Conservation (phyloP, 1,140 invertebrate species). For the Neotoxoptera formosana region DNA sequence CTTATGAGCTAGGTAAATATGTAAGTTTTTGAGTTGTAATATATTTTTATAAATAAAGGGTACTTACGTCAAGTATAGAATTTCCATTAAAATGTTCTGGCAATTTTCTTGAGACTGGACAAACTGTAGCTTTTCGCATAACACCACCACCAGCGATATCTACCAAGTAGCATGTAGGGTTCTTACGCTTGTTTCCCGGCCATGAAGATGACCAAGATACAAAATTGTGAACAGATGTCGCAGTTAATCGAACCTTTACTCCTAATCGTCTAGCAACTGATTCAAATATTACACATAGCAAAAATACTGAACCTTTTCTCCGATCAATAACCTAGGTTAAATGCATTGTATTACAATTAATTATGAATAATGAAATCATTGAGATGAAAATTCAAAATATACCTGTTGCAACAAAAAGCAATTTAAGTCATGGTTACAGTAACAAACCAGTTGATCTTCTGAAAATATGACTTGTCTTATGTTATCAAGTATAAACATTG, state of each 20-base stretch:
- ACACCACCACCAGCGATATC: conserved; percentile 1
- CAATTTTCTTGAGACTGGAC: conserved; percentile 39
- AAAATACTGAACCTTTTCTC: conserved; percentile 29
- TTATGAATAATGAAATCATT: neutral
- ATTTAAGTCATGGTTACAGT: neutral
- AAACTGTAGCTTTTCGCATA: conserved; percentile 20
- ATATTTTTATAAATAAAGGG: neutral
- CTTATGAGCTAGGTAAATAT: neutral
- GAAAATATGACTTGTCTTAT: conserved; percentile 25
- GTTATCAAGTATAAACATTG: neutral
- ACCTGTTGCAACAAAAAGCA: conserved; percentile 36
- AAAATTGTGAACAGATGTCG: conserved; percentile 46
- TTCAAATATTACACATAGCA: conserved; percentile 25
- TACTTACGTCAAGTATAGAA: conserved; percentile 19
- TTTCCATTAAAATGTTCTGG: conserved; percentile 29
- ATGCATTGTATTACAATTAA: neutral
- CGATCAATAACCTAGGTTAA: conserved; percentile 35
- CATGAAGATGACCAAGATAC: conserved; percentile 44
- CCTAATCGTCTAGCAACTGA: conserved; percentile 50
- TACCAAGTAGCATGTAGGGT: neutral
- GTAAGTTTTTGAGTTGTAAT: neutral
- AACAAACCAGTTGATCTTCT: neutral
- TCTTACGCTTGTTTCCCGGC: conserved; percentile 9
- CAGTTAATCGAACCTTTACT: conserved; percentile 35
- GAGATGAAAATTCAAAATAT: neutral